Base-by-base conservation (phyloP, 2,797 vertebrate genomes). In the Graptemys geographica region DNA sequence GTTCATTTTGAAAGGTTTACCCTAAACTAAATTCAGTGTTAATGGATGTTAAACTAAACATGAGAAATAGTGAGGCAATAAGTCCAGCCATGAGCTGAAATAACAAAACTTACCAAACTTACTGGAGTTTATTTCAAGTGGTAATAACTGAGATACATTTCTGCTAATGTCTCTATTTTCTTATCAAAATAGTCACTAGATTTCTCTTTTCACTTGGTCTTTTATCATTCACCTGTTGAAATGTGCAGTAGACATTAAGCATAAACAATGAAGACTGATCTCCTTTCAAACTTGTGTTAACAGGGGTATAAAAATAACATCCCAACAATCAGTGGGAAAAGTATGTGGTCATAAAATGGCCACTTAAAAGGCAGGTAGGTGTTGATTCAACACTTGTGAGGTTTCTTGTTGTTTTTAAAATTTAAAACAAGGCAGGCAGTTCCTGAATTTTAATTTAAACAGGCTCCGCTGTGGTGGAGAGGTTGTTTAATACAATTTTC, bases 281-380 rank as follows among this genome's bases (percentile, higher is more conserved):
- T 96, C 82, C 97, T 98, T 97, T 97, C 83, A 96, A 41, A 87
- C 96, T 92, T 72, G 95, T 94, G 95, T 96, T 97, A 97, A 96
- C 74, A 90, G 94, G 96, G 89, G 86, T 95, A 96, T 96, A 97
- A 97, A 97, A 96, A 90, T 95, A 96, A 92, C 96, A 97, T 91
- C 91, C 72, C 52, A 91, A 84, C 95, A 94, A 88, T 87, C 27
- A 12, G 72, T 69, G 88, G 65, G 84, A 51, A 93, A 93, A 83
- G 81, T 84, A 91, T 83, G 49, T 95, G 93, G 81, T 83, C 94
- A 97, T 97, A 97, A 98, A 98, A 96, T 89, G 90, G 92, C 95
- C 92, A 97, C 96, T 97, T 98, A 90, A 98, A 98, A 97, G 95
- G 82, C 80, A 89, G 88, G 86, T 95, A 97, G 91, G 97, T 97